Conservation (phyloP, 2,888 invertebrate genomes). For the Erynnis tages region DNA sequence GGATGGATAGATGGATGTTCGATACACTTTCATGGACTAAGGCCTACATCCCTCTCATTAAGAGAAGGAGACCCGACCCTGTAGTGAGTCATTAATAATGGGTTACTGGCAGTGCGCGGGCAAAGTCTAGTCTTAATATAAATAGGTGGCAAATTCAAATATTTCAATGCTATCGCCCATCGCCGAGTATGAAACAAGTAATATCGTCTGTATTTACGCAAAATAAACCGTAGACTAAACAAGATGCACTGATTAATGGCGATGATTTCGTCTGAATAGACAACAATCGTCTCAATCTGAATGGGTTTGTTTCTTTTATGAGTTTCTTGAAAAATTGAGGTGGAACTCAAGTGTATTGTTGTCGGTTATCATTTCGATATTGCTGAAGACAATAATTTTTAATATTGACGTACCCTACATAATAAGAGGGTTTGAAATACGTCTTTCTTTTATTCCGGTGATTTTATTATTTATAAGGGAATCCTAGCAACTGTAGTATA, state of each 20-base stretch:
- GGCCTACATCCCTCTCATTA: too few relatives aligned
- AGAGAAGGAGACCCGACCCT: too few relatives aligned
- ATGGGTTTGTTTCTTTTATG: slow-evolving; percentile 21
- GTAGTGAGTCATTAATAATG: too few relatives aligned
- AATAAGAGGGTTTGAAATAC: too few relatives aligned
- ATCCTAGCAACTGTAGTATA: too few relatives aligned
- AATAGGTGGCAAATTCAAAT: too few relatives aligned
- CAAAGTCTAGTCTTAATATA: too few relatives aligned
- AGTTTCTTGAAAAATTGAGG: slow-evolving; percentile 17
- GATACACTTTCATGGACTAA: too few relatives aligned
- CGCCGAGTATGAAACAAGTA: background rate
- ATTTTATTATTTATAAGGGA: too few relatives aligned
- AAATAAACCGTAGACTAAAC: slow-evolving; percentile 21
- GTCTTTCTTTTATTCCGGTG: background rate
- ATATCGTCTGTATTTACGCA: slow-evolving; percentile 1
- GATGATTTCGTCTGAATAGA: slow-evolving; percentile 21
- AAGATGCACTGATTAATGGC: slow-evolving; percentile 21
- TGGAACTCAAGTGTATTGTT: slow-evolving; percentile 2
- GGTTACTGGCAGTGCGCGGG: too few relatives aligned
- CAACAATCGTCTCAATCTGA: slow-evolving; percentile 20
- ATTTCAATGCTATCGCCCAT: too few relatives aligned
- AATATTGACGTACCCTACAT: background rate
- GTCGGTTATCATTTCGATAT: slow-evolving; percentile 8
- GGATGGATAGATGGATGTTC: too few relatives aligned
- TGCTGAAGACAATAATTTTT: background rate